A percentile compares a stretch with the other conserved stretches of the same genome.
phyloP scores from a whole-genome alignment of 2,113 vertebrate genomes.

The Chloropsis hardwickii region DNA sequence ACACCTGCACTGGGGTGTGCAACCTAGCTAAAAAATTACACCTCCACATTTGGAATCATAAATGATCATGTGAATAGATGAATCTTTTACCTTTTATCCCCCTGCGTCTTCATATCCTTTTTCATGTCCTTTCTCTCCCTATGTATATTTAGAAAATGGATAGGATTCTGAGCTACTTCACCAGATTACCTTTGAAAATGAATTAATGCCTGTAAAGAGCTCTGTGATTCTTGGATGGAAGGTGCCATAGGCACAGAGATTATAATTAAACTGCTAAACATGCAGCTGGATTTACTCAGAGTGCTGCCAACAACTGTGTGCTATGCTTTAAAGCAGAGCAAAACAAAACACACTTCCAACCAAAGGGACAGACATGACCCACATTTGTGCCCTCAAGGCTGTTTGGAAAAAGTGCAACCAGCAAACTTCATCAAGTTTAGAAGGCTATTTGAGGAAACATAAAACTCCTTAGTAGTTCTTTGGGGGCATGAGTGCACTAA shows the following conservation, averaged over 20 bases:
- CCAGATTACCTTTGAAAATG: background rate
- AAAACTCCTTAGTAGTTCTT: background rate
- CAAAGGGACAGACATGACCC: background rate
- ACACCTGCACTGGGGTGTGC: background rate
- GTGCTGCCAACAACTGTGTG: background rate
- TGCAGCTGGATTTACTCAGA: constrained; percentile 3
- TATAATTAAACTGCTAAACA: constrained; percentile 6
- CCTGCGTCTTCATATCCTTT: background rate
- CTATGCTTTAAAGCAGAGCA: background rate
- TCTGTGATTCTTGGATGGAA: background rate
- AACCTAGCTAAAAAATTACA: background rate
- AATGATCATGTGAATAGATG: background rate
- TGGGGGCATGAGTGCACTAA: background rate
- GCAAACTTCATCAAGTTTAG: background rate
- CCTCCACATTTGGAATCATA: background rate
- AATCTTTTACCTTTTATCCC: background rate
- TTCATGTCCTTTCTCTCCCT: background rate
- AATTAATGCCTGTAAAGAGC: background rate
- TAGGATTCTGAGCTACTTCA: background rate
- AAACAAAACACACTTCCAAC: background rate
- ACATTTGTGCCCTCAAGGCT: background rate
- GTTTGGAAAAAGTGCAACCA: background rate
- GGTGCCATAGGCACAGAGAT: background rate
- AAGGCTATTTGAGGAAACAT: background rate
- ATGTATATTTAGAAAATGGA: background rate